phyloP scores from a whole-genome alignment of 2,888 invertebrate genomes.

The Papilio protenor region DNA sequence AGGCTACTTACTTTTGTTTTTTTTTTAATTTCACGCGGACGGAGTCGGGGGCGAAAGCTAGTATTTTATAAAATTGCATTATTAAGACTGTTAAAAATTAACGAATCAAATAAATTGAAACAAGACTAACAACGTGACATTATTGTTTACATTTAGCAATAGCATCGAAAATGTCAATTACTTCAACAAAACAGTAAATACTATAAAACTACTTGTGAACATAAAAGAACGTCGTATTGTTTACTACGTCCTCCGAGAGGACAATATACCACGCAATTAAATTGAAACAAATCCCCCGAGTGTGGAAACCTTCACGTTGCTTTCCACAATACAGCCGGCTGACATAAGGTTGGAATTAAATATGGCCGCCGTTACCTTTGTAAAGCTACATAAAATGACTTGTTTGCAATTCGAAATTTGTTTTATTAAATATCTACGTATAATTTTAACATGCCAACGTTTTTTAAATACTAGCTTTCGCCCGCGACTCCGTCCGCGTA shows the following conservation, averaged over 20 bases:
- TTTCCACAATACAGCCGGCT: slow-evolving; percentile 2
- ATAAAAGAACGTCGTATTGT: slow-evolving; percentile 28
- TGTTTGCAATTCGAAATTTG: not conserved
- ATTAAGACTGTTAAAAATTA: too few relatives aligned
- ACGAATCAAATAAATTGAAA: too few relatives aligned
- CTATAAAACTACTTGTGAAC: slow-evolving; percentile 28
- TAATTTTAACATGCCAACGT: too few relatives aligned
- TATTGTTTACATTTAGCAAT: too few relatives aligned
- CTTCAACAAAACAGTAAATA: not conserved
- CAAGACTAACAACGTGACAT: too few relatives aligned
- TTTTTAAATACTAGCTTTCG: not conserved
- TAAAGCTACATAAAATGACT: not conserved
- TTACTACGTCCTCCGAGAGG: slow-evolving; percentile 15
- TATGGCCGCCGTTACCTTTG: slow-evolving; percentile 10
- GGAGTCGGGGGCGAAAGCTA: too few relatives aligned
- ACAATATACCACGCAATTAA: slow-evolving; percentile 35
- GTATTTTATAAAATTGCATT: too few relatives aligned
- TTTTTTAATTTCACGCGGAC: too few relatives aligned
- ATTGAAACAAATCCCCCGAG: slow-evolving; percentile 36
- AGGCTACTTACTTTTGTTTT: too few relatives aligned
- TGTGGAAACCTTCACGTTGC: slow-evolving; percentile 23
- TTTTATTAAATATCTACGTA: too few relatives aligned
- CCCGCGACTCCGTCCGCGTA: too few relatives aligned
- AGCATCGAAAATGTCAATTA: too few relatives aligned
- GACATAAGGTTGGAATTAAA: slow-evolving; percentile 27